A percentile compares a stretch with the other conserved stretches of the same genome.
These are phyloP conservation scores for Coracopsis vasa DNA, from an alignment of 2,113 vertebrate species.

Conservation along the genomic window DNA sequence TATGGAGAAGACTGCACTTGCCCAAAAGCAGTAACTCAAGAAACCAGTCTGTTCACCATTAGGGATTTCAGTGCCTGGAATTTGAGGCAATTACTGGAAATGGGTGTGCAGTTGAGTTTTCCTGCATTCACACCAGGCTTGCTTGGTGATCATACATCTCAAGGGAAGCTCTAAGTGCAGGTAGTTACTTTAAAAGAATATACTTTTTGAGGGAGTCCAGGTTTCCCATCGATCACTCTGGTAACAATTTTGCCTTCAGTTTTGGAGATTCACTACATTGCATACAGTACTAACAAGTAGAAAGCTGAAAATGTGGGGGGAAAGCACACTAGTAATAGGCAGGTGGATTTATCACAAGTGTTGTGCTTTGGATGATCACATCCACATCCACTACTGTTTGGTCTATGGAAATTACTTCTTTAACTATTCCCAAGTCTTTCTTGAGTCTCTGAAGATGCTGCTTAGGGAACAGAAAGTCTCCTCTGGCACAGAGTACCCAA, in stretches of 20 bases:
- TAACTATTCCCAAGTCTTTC: background rate
- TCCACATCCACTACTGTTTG: background rate
- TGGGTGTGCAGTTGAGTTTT: background rate
- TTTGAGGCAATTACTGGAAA: background rate
- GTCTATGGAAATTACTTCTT: background rate
- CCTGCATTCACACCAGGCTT: background rate
- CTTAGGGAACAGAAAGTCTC: background rate
- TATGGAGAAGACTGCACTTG: background rate
- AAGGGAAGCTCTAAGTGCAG: background rate
- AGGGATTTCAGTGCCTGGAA: background rate
- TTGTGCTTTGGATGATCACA: background rate
- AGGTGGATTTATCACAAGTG: background rate
- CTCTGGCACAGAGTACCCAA: background rate
- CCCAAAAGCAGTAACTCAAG: background rate
- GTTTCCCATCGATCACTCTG: background rate
- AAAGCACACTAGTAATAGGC: background rate
- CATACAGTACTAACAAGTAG: background rate
- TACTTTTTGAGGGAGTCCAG: background rate
- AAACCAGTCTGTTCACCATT: rapidly evolving
- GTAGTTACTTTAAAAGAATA: background rate
- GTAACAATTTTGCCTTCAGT: background rate
- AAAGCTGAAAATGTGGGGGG: background rate
- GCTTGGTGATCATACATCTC: background rate
- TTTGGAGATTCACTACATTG: background rate
- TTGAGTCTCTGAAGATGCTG: background rate